A percentile compares a stretch with the other conserved stretches of the same genome.
Conservation (phyloP, 1,140 invertebrate genomes). For the Drosophila murphyi region DNA sequence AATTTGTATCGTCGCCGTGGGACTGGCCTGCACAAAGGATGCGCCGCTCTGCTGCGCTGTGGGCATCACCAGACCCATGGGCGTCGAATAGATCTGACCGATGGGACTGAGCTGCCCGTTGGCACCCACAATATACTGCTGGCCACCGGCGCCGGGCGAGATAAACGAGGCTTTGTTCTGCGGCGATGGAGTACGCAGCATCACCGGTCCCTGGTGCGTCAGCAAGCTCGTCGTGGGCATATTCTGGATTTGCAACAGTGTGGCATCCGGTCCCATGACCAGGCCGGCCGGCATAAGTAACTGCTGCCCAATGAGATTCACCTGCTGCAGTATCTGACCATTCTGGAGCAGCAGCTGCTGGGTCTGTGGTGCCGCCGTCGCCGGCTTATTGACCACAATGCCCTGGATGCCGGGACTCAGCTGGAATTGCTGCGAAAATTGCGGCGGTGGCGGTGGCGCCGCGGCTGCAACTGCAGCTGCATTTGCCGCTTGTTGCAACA, state of each 20-base stretch:
- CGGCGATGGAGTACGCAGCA: constrained; percentile 90
- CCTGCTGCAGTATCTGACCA: constrained; percentile 87
- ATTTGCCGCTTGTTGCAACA: constrained; percentile 68
- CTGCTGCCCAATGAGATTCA: constrained; percentile 93
- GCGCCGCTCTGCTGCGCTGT: constrained; percentile 80
- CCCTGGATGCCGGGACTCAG: constrained; percentile 86
- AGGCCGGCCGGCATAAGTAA: constrained; percentile 92
- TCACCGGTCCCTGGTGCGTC: constrained; percentile 87
- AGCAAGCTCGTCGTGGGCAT: constrained; percentile 85
- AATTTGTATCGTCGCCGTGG: constrained; percentile 85
- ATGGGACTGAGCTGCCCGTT: constrained; percentile 91
- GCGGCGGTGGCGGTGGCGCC: constrained; percentile 71
- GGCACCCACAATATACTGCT: constrained; percentile 87
- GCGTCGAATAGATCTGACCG: constrained; percentile 89
- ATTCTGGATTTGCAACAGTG: constrained; percentile 91
- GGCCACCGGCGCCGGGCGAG: constrained; percentile 90
- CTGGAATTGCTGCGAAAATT: constrained; percentile 88
- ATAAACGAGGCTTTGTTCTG: constrained; percentile 91
- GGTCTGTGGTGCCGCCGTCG: constrained; percentile 88
- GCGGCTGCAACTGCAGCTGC: constrained; percentile 44
- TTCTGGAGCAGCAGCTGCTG: constrained; percentile 89
- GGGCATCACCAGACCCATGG: constrained; percentile 91
- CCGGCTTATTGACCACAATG: constrained; percentile 86
- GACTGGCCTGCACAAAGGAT: constrained; percentile 88
- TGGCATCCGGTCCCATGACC: constrained; percentile 90